Percentiles rank a stretch among this genome's conserved stretches.
Evolutionary conservation across 1,140 invertebrate species (phyloP).

Genomic region (fruit fly (Drosophila melanogaster)): DNA sequence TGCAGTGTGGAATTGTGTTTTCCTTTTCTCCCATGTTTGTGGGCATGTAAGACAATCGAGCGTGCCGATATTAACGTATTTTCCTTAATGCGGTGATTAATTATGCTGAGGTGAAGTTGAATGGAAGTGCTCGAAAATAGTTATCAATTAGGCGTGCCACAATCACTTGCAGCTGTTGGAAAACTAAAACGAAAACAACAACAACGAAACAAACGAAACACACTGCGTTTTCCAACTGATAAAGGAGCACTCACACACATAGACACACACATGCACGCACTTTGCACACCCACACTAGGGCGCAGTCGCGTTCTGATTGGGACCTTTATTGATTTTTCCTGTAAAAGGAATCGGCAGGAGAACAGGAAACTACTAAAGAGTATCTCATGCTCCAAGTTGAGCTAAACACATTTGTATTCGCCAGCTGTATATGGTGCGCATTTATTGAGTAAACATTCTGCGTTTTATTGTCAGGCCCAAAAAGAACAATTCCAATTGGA

Average conservation of each 20-base stretch:
- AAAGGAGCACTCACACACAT: conserved; percentile 55
- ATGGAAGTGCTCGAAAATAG: conserved; percentile 56
- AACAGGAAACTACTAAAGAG: conserved; percentile 14
- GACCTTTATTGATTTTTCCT: conserved; percentile 80
- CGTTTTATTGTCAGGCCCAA: conserved; percentile 51
- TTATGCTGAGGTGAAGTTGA: conserved; percentile 46
- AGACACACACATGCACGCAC: conserved; percentile 15
- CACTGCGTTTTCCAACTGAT: conserved; percentile 46
- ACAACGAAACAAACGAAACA: neutral
- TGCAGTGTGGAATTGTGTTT: conserved; percentile 29
- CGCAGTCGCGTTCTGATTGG: conserved; percentile 64
- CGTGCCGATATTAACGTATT: conserved; percentile 10
- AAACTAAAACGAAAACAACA: conserved; percentile 16
- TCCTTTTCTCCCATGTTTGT: conserved; percentile 2
- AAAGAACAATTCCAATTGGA: conserved; percentile 60
- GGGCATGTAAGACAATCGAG: conserved; percentile 23
- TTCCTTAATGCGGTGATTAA: conserved; percentile 66
- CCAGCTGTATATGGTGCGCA: conserved; percentile 12
- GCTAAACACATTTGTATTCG: neutral
- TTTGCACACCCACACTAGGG: conserved; percentile 36
- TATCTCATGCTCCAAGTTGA: neutral
- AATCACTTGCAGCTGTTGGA: conserved; percentile 55
- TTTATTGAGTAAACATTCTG: conserved; percentile 44
- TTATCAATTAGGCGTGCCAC: conserved; percentile 74
- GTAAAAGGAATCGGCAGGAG: conserved; percentile 59